Evolutionary conservation across 1,140 invertebrate species (phyloP).

Genomic region (Scaptomyza graminum): DNA sequence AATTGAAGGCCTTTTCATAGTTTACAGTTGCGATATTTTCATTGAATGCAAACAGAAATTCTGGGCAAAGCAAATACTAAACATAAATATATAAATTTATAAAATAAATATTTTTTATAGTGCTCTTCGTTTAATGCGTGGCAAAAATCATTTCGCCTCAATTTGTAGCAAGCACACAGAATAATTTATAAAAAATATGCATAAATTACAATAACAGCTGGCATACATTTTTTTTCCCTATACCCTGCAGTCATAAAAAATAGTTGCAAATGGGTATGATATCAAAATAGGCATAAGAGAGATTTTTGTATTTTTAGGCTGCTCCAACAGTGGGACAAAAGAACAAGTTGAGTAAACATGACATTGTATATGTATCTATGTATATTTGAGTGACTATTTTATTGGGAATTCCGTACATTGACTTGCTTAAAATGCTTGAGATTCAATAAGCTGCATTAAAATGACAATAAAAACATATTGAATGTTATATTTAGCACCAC

Average conservation of each 20-base stretch:
- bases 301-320: background rate
- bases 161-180: conserved; percentile 58
- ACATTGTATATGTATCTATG: background rate
- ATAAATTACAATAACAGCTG: conserved; percentile 79
- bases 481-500: too few species aligned
- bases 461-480: too few species aligned
- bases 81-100: too few species aligned
- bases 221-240: conserved; percentile 17
- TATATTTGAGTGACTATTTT: background rate
- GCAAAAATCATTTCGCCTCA: conserved; percentile 65
- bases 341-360: background rate
- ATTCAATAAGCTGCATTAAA: too few species aligned
- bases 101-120: conserved; percentile 62
- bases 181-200: conserved; percentile 61
- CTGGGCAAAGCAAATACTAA: conserved; percentile 19
- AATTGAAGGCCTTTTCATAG: conserved; percentile 42
- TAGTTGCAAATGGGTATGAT: background rate
- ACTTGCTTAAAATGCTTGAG: too few species aligned
- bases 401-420: too few species aligned
- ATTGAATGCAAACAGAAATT: conserved; percentile 37
- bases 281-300: background rate
- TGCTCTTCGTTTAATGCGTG: conserved; percentile 54
- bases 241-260: conserved; percentile 9
- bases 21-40: conserved; percentile 49
- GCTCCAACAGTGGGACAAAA: background rate